Base-by-base conservation (phyloP, 2,113 vertebrate species). In the Hemibagrus wyckioides region DNA sequence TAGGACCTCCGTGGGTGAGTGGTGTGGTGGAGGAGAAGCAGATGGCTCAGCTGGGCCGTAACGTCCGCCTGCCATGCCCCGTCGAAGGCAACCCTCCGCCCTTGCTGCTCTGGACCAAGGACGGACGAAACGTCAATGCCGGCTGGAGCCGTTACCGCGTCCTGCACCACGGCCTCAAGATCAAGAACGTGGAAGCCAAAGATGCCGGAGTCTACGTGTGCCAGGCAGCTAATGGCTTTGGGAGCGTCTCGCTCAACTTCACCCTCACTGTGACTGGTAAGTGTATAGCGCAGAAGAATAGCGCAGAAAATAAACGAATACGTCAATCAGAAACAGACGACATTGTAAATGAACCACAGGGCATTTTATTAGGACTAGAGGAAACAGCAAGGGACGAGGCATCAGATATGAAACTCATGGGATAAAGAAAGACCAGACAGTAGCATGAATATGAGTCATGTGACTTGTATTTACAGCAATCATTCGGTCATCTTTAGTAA, bases 181-280 rank as follows among this genome's bases (percentile, higher is more conserved):
- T 94, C 87, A 90, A 90, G 73, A 88, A 89, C 52, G 91, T 91
- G 28, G 93, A 93, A 84, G 13, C 82, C 81, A 90, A 89, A 9
- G 93, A 94, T 5, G 90, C 92, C 0, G 93, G 93, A 0, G 82
- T 89, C 13, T 94, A 93, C 21, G 85, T 93, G 61, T 94, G 93
- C 86, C 86, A 91, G 9, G 92, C 88, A 36, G 91, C 92, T 73
- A 94, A 94, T 36, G 93, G 93, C 79, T 94, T 94, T 10, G 93
- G 93, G 73, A 94, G 93, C 85, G 82, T 93, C 48, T 87, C 91
- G 0, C 87, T 94, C 36, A 94, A 94, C 89, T 94, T 92, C 84
- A 93, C 91, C 57, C 92, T 94, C 36, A 88, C 91, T 65, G 89
- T 94, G 67, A 87, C 88, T 30, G 90, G 92, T 93, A 84, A 90